Conservation (phyloP, 2,797 vertebrate species). For the Gallirallus australis region DNA sequence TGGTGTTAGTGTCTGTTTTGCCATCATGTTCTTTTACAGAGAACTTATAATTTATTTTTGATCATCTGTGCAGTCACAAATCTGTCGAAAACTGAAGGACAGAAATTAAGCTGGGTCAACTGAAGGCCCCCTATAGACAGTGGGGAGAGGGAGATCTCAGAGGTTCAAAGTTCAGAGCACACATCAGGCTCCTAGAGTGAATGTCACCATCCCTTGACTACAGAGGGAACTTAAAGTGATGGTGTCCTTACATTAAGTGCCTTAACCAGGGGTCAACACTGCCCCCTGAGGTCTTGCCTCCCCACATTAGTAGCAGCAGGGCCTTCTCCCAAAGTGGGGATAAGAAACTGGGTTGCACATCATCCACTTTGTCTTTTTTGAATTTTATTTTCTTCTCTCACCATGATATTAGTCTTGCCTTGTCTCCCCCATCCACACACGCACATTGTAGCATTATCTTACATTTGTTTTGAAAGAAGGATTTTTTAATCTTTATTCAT, state of each 20-base stretch:
- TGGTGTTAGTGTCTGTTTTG: not conserved
- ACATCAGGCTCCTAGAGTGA: not conserved
- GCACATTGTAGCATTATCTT: not conserved
- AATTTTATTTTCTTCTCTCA: not conserved
- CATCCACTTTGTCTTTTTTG: not conserved
- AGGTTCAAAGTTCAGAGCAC: not conserved
- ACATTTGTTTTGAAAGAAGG: not conserved
- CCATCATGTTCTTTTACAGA: conserved; percentile 50
- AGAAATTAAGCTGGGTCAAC: not conserved
- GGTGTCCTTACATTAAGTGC: not conserved
- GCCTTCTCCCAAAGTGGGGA: not conserved
- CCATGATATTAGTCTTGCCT: not conserved
- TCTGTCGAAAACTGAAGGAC: not conserved
- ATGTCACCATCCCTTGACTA: not conserved
- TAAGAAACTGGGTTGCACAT: not conserved
- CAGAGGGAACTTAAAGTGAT: not conserved
- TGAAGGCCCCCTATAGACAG: not conserved
- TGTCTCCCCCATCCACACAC: not conserved
- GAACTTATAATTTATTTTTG: conserved; percentile 57
- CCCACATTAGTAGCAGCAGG: not conserved
- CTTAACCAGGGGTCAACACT: not conserved
- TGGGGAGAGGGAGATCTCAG: not conserved
- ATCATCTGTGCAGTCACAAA: not conserved
- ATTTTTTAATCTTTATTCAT: not conserved
- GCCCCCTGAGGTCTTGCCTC: not conserved